Evolutionary conservation across 1,140 invertebrate species (phyloP).

Genomic region (Aphelinus atriplicis): DNA sequence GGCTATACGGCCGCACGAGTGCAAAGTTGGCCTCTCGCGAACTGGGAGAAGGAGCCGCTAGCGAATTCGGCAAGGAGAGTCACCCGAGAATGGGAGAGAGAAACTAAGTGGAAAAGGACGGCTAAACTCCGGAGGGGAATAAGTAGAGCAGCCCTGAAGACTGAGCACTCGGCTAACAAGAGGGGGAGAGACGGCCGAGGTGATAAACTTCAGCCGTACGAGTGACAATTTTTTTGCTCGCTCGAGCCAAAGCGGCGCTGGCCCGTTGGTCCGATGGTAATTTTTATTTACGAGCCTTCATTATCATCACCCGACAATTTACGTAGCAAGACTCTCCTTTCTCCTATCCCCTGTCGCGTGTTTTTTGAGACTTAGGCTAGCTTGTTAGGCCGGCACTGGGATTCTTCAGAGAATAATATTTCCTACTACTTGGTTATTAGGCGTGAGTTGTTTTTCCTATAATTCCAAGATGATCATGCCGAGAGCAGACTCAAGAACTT

Average conservation of each 20-base stretch:
- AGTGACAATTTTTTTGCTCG: constrained; percentile 43
- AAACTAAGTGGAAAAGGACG: constrained; percentile 33
- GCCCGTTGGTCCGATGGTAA: constrained; percentile 34
- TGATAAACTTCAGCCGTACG: constrained; percentile 49
- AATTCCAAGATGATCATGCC: too few species aligned
- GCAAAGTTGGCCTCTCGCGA: constrained; percentile 47
- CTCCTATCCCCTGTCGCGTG: not conserved
- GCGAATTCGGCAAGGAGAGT: too few species aligned
- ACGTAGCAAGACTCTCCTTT: constrained; percentile 8
- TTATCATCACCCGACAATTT: constrained; percentile 48
- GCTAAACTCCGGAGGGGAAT: not conserved
- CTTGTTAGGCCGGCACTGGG: not conserved
- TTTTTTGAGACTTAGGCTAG: not conserved
- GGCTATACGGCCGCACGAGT: constrained; percentile 43
- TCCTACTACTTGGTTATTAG: not conserved
- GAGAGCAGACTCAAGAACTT: too few species aligned
- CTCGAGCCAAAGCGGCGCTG: not conserved
- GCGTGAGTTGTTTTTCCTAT: too few species aligned
- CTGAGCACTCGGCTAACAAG: constrained; percentile 3
- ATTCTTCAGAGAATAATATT: not conserved
- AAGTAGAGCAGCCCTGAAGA: constrained; percentile 11
- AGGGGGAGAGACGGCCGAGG: constrained; percentile 35
- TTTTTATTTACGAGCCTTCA: constrained; percentile 51
- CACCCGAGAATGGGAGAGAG: constrained; percentile 32
- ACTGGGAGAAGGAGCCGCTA: too few species aligned